Evolutionary conservation across 2,888 invertebrate species (phyloP).

Genomic region (Ormyrus thymus): DNA sequence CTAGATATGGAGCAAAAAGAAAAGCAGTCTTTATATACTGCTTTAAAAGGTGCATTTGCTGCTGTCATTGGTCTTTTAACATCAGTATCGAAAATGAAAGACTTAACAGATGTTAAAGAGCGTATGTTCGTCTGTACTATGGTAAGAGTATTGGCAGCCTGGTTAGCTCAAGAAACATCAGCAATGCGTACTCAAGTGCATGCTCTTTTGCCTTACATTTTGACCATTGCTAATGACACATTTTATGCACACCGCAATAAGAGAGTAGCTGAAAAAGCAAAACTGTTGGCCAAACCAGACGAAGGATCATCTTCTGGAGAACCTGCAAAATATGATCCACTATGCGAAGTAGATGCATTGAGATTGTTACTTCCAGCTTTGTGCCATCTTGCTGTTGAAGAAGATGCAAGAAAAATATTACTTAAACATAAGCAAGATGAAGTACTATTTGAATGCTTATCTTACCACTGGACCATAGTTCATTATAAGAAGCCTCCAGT

Average conservation of each 20-base stretch:
- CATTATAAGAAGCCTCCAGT: conserved; percentile 89
- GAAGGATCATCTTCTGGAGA: conserved; percentile 66
- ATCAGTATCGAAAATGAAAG: conserved; percentile 84
- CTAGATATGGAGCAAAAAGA: conserved; percentile 92
- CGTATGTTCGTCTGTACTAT: conserved; percentile 89
- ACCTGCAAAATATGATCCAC: conserved; percentile 73
- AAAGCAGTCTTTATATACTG: conserved; percentile 92
- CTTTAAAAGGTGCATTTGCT: conserved; percentile 91
- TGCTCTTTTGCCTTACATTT: conserved; percentile 87
- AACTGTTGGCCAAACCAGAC: conserved; percentile 76
- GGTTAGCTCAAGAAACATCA: conserved; percentile 93
- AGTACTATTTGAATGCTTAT: conserved; percentile 85
- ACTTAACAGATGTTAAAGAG: conserved; percentile 81
- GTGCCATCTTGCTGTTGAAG: conserved; percentile 94
- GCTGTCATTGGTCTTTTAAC: conserved; percentile 86
- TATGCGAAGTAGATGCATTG: conserved; percentile 83
- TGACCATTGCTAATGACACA: conserved; percentile 87
- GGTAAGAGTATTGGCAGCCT: conserved; percentile 89
- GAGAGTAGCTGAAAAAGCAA: conserved; percentile 82
- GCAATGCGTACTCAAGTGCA: conserved; percentile 91
- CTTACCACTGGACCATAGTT: conserved; percentile 91
- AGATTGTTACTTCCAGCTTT: conserved; percentile 91
- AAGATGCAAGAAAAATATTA: conserved; percentile 87
- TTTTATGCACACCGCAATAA: conserved; percentile 84
- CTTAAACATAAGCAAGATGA: conserved; percentile 87